These are phyloP conservation scores for Drosophila biarmipes DNA, from an alignment of 1,140 invertebrate genomes.

Conservation along the genomic window DNA sequence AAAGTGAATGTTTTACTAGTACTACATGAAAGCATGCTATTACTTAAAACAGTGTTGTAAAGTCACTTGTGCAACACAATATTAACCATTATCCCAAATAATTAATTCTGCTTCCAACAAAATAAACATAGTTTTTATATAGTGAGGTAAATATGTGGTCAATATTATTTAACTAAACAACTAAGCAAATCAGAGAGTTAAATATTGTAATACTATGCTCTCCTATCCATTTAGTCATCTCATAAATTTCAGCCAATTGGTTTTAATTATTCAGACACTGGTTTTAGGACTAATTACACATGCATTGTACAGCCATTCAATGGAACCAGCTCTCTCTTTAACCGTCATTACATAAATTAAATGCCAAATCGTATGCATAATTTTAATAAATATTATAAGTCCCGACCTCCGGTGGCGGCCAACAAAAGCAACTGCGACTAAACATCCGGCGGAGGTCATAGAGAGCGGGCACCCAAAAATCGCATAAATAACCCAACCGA, in stretches of 20 bases:
- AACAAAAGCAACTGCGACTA: conserved; percentile 64
- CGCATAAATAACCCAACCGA: conserved; percentile 68
- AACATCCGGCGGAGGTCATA: conserved; percentile 76
- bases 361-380: conserved; percentile 59
- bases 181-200: not conserved
- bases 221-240: not conserved
- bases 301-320: conserved; percentile 8
- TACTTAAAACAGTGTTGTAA: too few relatives aligned
- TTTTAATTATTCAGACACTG: conserved; percentile 17
- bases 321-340: conserved; percentile 15
- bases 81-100: too few relatives aligned
- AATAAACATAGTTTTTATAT: too few relatives aligned
- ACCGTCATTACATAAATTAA: conserved; percentile 56
- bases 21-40: too few relatives aligned
- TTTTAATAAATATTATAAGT: conserved; percentile 59
- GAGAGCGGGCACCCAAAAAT: conserved; percentile 46
- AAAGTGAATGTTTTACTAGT: too few relatives aligned
- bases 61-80: too few relatives aligned
- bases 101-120: too few relatives aligned
- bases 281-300: conserved; percentile 20
- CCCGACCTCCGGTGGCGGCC: conserved; percentile 17
- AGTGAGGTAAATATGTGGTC: too few relatives aligned
- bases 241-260: not conserved
- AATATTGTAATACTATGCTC: not conserved
- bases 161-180: too few relatives aligned